These are phyloP conservation scores for Dromococcyx pavoninus DNA, from an alignment of 2,797 vertebrate genomes.

Conservation along the genomic window DNA sequence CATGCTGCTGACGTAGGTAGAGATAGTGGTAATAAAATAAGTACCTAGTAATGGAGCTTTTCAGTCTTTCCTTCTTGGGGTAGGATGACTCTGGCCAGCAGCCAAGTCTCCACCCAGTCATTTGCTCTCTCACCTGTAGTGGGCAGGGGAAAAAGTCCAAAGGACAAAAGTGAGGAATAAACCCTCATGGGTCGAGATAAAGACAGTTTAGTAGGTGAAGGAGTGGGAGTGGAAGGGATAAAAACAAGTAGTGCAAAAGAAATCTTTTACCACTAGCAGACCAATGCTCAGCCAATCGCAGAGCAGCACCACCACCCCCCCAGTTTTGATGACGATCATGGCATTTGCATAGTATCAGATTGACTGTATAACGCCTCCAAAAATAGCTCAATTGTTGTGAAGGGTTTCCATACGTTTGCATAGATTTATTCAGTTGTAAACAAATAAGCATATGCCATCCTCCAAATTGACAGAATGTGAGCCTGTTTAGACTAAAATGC, in stretches of 20 bases:
- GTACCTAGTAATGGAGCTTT: neutral
- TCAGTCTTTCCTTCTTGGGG: neutral
- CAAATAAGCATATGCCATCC: neutral
- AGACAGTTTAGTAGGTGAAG: neutral
- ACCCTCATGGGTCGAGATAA: neutral
- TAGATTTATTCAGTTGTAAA: neutral
- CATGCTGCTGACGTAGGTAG: neutral
- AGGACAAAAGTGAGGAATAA: neutral
- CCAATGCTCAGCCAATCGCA: neutral
- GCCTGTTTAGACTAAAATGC: neutral
- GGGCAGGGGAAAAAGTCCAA: neutral
- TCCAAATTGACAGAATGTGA: neutral
- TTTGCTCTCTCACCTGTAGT: fast-evolving
- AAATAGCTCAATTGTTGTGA: neutral
- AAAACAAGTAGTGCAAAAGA: neutral
- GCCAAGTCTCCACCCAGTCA: neutral
- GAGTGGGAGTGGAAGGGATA: fast-evolving
- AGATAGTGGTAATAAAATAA: neutral
- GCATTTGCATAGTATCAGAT: neutral
- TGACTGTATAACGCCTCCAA: neutral
- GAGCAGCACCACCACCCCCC: neutral
- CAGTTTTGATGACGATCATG: neutral
- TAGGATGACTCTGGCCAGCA: neutral
- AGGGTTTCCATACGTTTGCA: neutral
- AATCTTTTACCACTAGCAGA: neutral